These are phyloP conservation scores for Ciona savignyi DNA, from an alignment of 23 tunicate genomes.

Conservation along the genomic window DNA sequence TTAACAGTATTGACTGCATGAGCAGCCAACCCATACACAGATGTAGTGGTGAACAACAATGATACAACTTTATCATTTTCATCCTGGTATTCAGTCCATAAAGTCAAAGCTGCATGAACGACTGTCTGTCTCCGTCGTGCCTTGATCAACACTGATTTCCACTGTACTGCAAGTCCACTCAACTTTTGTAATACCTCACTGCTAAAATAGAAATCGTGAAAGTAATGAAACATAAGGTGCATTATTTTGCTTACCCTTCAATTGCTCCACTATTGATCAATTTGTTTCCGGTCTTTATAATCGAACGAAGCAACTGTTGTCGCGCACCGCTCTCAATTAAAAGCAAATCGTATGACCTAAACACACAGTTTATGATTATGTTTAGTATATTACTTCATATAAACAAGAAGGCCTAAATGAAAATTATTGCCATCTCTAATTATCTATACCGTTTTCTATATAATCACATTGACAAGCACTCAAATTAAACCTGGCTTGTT, in stretches of 20 bases:
- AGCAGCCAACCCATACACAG: no score
- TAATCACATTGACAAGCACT: no score
- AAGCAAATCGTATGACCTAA: constrained; percentile 41
- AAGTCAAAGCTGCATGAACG: constrained; percentile 15
- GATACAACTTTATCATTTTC: constrained; percentile 1
- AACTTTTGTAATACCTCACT: constrained; percentile 26
- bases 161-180: constrained; percentile 30
- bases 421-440: no score
- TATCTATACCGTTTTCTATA: no score
- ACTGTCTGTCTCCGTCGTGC: constrained; percentile 29
- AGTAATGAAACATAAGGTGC: no score
- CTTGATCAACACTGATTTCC: constrained; percentile 27
- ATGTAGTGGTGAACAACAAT: no score
- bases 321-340: constrained; percentile 55
- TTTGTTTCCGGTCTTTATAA: constrained; percentile 34
- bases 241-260: not conserved
- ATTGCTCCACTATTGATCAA: constrained; percentile 14
- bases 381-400: no score
- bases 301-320: constrained; percentile 44
- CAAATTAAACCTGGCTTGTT: constrained; percentile 90
- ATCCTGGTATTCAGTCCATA: constrained; percentile 29
- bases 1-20: not conserved
- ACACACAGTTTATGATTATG: no score
- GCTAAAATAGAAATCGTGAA: constrained; percentile 10
- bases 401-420: no score